Conservation (phyloP, 2,797 vertebrate species). For the Diplodus puntazzo region DNA sequence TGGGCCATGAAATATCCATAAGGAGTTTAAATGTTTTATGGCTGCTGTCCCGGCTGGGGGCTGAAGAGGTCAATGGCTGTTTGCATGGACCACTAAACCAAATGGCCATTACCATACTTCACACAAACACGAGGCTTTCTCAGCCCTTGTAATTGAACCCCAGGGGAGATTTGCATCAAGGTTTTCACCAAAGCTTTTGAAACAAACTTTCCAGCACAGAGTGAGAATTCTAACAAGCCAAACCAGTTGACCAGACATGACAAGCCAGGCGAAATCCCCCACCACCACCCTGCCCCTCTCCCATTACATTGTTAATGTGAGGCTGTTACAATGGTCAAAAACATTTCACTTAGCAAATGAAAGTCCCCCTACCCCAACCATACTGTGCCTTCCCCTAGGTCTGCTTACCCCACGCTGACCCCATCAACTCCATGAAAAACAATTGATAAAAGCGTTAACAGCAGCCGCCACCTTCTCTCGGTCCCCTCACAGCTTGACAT, state of each 20-base stretch:
- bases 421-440: constrained; percentile 77
- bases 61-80: constrained; percentile 68
- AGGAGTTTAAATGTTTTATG: constrained; percentile 72
- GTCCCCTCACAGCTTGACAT: constrained; percentile 71
- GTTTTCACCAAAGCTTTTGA: constrained; percentile 57
- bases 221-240: constrained; percentile 75
- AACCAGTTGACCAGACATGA: constrained; percentile 71
- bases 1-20: constrained; percentile 53
- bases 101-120: constrained; percentile 83
- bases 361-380: constrained; percentile 66
- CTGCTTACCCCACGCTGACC: constrained; percentile 81
- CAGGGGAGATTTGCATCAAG: constrained; percentile 60
- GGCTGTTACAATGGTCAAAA: constrained; percentile 64
- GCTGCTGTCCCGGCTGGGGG: constrained; percentile 48
- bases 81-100: constrained; percentile 73
- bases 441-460: constrained; percentile 79
- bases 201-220: constrained; percentile 57
- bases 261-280: constrained; percentile 31
- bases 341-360: constrained; percentile 79
- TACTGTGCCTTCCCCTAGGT: constrained; percentile 62
- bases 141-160: constrained; percentile 78
- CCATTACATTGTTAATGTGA: constrained; percentile 67
- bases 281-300: constrained; percentile 20
- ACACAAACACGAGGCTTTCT: constrained; percentile 74
- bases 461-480: constrained; percentile 57